Evolutionary conservation across 2,888 invertebrate species (phyloP), one percentile per base, ranked within the genome.

Genomic region (Ceriagrion tenellum): DNA sequence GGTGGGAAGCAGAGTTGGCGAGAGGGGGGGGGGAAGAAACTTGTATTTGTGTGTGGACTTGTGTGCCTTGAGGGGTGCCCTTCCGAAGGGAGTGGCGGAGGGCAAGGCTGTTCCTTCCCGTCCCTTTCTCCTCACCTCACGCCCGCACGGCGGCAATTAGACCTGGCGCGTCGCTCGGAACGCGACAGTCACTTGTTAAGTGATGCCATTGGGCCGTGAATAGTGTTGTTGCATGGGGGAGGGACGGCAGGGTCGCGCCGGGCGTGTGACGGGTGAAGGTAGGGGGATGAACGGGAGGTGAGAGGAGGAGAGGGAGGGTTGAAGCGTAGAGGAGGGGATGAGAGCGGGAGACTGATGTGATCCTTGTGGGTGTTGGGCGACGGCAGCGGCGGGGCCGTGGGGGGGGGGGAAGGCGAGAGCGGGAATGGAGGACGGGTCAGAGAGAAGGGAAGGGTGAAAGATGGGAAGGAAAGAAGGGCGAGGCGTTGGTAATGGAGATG

Each of bases 151-250:
- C 55, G n/a, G 55, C 89, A 89, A 89, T 89, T 89, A 89, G 89
- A 89, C 26, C 55, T 12, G 89, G 89, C 89, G 55, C 89, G 89
- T 89, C 89, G 89, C 55, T 55, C 89, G 89, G 55, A 89, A 55
- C 89, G 89, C 89, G 89, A 89, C 89, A 89, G 89, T 89, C 89
- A 89, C 89, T 89, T 55, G 89, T 89, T 89, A 89, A 89, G 89
- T 89, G 89, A 55, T 55, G 89, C 89, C 89, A 0, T 89, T 89
- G 89, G 89, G 55, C 89, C 89, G 89, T 89, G 89, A 89, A 89
- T 55, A 20, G 89, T 47, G 40, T 40, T 16, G 35, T 35, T 26
- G 30, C 0, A 35, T 20, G 30, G 30, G n/a, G 30, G 8, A n/a
- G n/a, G n/a, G n/a, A n/a, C n/a, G 81, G 81, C 10, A 30, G 20